These are phyloP conservation scores for Agonopterix heracliana DNA, from an alignment of 2,888 invertebrate genomes.

Conservation along the genomic window DNA sequence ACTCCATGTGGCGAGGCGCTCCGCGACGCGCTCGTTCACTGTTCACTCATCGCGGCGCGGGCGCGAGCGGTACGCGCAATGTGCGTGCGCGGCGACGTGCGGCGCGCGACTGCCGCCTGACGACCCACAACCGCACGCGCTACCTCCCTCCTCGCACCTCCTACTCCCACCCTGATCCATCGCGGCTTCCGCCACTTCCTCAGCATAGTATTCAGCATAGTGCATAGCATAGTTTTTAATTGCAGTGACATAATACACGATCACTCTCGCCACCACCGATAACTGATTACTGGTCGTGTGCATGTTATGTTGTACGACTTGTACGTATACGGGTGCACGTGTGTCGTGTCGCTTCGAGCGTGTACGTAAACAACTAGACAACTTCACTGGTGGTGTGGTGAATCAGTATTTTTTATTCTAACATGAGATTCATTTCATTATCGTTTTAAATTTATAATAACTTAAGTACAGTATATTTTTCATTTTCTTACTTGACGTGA, in stretches of 20 bases:
- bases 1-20: slow-evolving; percentile 62
- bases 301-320: slow-evolving; percentile 31
- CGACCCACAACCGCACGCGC: slow-evolving; percentile 31
- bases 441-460: no score
- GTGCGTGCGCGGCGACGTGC: slow-evolving; percentile 32
- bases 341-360: slow-evolving; percentile 30
- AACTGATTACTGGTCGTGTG: slow-evolving; percentile 43
- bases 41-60: slow-evolving; percentile 62
- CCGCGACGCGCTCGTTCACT: slow-evolving; percentile 47
- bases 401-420: no score
- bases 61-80: slow-evolving; percentile 28
- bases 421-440: no score
- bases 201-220: slow-evolving; percentile 19
- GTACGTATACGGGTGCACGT: slow-evolving; percentile 37
- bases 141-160: slow-evolving; percentile 38
- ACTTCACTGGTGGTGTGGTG: slow-evolving; percentile 1
- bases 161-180: slow-evolving; percentile 43
- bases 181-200: slow-evolving; percentile 24
- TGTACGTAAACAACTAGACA: slow-evolving; percentile 35
- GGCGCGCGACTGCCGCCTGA: slow-evolving; percentile 27
- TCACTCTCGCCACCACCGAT: slow-evolving; percentile 52
- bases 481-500: no score
- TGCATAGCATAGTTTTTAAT: slow-evolving; percentile 43
- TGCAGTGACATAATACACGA: slow-evolving; percentile 52
- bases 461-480: no score